Conservation (phyloP, 2,888 invertebrate genomes). For the Pantelozetes paolii region DNA sequence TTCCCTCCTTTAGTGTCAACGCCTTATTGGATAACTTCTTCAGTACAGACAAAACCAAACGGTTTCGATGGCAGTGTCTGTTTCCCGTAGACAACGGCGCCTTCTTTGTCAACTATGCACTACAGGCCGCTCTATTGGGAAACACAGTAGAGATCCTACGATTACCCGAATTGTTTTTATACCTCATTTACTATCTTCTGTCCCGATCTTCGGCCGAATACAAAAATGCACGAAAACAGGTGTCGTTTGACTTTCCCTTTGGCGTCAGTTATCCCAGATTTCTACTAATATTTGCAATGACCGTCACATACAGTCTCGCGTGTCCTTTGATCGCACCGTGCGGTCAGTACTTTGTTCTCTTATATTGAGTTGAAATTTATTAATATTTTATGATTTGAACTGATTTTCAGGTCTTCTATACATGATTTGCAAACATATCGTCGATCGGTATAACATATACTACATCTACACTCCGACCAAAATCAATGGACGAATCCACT, state of each 20-base stretch:
- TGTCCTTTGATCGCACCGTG: conserved; percentile 91
- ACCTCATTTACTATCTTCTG: conserved; percentile 63
- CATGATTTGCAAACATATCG: conserved; percentile 80
- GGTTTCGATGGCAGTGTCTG: conserved; percentile 61
- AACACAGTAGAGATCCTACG: conserved; percentile 82
- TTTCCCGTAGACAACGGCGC: conserved; percentile 93
- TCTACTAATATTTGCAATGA: conserved; percentile 79
- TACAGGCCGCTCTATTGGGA: conserved; percentile 87
- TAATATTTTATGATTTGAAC: background rate
- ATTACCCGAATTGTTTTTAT: conserved; percentile 85
- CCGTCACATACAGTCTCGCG: conserved; percentile 81
- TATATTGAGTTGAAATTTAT: background rate
- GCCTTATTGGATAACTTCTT: conserved; percentile 42
- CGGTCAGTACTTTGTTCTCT: conserved; percentile 56
- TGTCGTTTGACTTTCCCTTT: conserved; percentile 85
- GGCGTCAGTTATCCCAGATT: conserved; percentile 95
- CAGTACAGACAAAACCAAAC: background rate
- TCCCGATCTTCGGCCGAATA: conserved; percentile 42
- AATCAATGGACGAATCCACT: conserved; percentile 75
- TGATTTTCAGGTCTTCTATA: conserved; percentile 64
- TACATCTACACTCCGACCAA: conserved; percentile 86
- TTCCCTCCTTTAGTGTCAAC: conserved; percentile 25
- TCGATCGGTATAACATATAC: conserved; percentile 90
- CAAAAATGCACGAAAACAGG: conserved; percentile 51
- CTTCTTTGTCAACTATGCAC: conserved; percentile 92